Base-by-base conservation (phyloP, 37 sponge, comb jelly and placozoan genomes). In the Hexactinellida sp. region DNA sequence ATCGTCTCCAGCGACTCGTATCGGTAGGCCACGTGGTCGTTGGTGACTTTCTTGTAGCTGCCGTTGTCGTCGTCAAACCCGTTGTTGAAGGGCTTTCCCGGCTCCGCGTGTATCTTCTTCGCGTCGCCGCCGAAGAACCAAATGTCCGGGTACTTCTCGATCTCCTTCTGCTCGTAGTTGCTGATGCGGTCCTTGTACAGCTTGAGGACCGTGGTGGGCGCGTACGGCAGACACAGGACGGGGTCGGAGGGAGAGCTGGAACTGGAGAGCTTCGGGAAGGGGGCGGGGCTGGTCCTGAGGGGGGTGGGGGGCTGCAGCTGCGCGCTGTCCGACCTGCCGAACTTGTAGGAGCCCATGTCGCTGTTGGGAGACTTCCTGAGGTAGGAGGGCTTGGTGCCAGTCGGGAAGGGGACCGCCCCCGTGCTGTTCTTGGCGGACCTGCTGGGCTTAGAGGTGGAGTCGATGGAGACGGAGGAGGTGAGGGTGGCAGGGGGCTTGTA, bases 1-100 rank as follows among this genome's bases (percentile, higher is more conserved):
- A 98, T 76, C 3, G 93, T 90, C 82, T 93, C 94, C 30, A 98
- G 85, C 37, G 95, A 91, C 54, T 98, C 99, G 82, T 92, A 98
- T 36, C 99, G 89, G 83, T 98, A 98, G 10, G 91, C 88, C 1
- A 98, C 85, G 84, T 98, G 99, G 84, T 98, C 99, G 54, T 94
- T 94, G 23, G 91, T 87, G 38, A 92, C 94, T 84, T 88, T 85
- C 37, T 85, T 90, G 86, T 98, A 98, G 24, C 89, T 86, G 0
- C 96, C 96, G 21, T 88, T 54, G 10, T 98, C 99, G 83, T 98
- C 99, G 84, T 98, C 99, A 38, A 90, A 98, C 34, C 99, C 94
- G 82, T 86, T 38, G 83, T 98, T 98, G 84, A 90, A 89, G 16
- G 97, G 86, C 16, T 85, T 91, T 0, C 96, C 99, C 0, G 89